Conservation (phyloP, 2,113 vertebrate genomes). For the Thamnophis sirtalis region DNA sequence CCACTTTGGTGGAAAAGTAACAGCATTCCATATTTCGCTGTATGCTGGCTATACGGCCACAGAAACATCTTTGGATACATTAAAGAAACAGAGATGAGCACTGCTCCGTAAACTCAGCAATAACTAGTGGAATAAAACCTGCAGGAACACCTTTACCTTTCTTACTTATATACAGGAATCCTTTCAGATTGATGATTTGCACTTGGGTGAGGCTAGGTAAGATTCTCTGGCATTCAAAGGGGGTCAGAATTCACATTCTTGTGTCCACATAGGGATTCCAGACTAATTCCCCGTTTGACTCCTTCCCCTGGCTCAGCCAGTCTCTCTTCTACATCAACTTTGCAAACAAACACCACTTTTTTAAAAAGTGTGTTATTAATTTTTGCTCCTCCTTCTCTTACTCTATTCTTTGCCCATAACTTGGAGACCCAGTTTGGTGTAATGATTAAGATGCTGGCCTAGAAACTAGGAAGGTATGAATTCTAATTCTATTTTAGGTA, state of each 20-base stretch:
- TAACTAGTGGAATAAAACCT: too few species aligned
- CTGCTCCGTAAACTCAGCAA: too few species aligned
- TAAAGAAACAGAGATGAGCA: too few species aligned
- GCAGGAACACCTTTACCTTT: too few species aligned
- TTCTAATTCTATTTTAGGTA: not conserved
- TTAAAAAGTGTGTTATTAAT: not conserved
- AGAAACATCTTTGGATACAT: too few species aligned
- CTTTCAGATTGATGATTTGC: too few species aligned
- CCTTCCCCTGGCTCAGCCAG: not conserved
- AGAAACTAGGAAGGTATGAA: not conserved
- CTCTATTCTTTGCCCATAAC: not conserved
- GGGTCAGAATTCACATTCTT: too few species aligned
- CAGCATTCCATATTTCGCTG: not conserved
- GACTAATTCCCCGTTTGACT: too few species aligned
- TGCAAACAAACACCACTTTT: not conserved
- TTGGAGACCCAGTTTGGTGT: not conserved
- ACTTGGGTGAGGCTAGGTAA: too few species aligned
- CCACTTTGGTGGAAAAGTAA: not conserved
- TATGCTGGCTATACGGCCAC: rapidly evolving
- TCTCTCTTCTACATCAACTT: not conserved
- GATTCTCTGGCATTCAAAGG: too few species aligned
- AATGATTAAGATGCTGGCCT: not conserved
- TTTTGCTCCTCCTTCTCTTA: not conserved
- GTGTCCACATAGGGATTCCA: too few species aligned
- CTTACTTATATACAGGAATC: too few species aligned